Percentiles rank a stretch among this genome's conserved stretches.
Conservation (phyloP, 2,797 vertebrate species). For the Hipposideros larvatus region DNA sequence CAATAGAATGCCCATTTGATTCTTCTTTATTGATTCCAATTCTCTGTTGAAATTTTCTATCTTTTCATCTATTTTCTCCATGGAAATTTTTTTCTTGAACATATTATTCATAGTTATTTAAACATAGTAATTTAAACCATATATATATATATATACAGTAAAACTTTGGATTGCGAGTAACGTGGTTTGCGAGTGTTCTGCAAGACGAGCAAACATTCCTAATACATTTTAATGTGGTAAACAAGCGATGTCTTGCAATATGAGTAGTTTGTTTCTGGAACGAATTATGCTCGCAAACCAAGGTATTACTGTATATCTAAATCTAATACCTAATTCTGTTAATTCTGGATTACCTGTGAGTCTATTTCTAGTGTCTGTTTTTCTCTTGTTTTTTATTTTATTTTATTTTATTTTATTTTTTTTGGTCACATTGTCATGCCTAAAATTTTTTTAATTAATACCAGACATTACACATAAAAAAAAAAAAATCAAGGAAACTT, state of each 20-base stretch:
- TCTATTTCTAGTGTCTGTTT: constrained; percentile 10
- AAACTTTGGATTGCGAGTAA: too few relatives aligned
- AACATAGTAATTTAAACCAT: neutral
- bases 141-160: too few relatives aligned
- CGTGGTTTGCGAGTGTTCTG: too few relatives aligned
- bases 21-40: neutral
- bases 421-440: neutral
- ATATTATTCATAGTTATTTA: constrained; percentile 20
- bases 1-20: neutral
- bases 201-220: too few relatives aligned
- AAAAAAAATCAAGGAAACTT: neutral
- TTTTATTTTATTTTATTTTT: too few relatives aligned
- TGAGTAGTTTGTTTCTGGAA: too few relatives aligned
- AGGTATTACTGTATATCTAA: neutral
- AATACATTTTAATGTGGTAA: too few relatives aligned
- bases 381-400: neutral
- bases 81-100: neutral
- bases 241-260: too few relatives aligned
- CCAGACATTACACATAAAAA: neutral
- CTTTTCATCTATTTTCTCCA: constrained; percentile 15
- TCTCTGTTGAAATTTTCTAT: neutral
- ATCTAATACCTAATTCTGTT: neutral
- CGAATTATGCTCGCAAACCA: too few relatives aligned
- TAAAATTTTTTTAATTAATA: constrained; percentile 15
- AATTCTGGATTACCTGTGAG: neutral